These are phyloP conservation scores for Mus minutoides DNA, from an alignment of 2,797 vertebrate genomes.

Conservation along the genomic window DNA sequence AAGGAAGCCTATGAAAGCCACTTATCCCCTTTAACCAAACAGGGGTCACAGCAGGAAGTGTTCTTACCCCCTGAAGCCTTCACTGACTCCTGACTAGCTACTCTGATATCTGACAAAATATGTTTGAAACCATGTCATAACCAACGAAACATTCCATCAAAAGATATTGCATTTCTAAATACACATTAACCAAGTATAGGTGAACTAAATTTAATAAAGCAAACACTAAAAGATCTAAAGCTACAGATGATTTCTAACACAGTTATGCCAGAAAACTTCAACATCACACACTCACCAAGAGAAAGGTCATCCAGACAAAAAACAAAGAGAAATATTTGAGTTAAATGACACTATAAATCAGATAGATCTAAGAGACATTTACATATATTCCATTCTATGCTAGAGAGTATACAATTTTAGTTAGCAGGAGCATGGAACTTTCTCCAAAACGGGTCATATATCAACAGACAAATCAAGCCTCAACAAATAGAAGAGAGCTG, in stretches of 20 bases:
- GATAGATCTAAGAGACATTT: neutral
- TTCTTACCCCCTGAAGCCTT: neutral
- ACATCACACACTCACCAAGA: neutral
- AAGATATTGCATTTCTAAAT: neutral
- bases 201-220: neutral
- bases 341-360: neutral
- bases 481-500: neutral
- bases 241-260: neutral
- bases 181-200: neutral
- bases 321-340: neutral
- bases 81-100: neutral
- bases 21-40: neutral
- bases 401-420: neutral
- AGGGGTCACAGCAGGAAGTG: neutral
- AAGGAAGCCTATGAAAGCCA: neutral
- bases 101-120: neutral
- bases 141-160: neutral
- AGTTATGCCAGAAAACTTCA: neutral
- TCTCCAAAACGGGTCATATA: neutral
- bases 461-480: neutral
- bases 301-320: neutral
- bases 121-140: neutral
- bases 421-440: neutral
- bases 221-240: neutral
- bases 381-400: neutral